Evolutionary conservation across 2,113 vertebrate genomes (phyloP), one percentile per base, ranked within the genome.

Genomic region (Oncorhynchus gorbuscha): DNA sequence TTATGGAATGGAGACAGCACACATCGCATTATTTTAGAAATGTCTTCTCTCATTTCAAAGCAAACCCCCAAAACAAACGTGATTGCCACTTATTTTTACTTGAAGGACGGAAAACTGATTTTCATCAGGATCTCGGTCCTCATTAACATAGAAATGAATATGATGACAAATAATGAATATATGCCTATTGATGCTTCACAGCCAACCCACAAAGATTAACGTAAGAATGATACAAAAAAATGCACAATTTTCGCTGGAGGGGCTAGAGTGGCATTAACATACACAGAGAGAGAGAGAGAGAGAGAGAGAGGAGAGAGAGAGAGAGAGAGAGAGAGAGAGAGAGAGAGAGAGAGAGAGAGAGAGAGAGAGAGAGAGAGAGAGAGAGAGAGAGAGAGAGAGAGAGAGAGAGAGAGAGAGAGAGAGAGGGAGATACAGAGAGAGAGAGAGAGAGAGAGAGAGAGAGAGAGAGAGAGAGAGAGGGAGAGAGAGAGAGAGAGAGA

Each of bases 131-230:
- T 88, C 79, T 72, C 79, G 58, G 66, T 76, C 83, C 89, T 92
- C 92, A 93, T 93, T 94, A 93, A 91, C 91, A 94, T 93, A 93
- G 91, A 93, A 94, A 94, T 93, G 90, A 94, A 94, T 93, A 94
- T 92, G 92, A 94, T 92, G 91, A 84, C 89, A 93, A 92, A 93
- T 93, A 94, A 93, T 93, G 89, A 94, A 92, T 92, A 87, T 92
- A 89, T 90, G 90, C 80, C 87, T 92, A 86, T 92, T 90, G 89
- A 92, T 90, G 89, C 89, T 89, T 77, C 71, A 71, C 76, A 81
- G 80, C 79, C 81, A 80, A 85, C 74, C 82, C 64, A 84, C 77
- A 87, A 89, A 82, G 83, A 91, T 89, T 85, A 89, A 88, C 83
- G 75, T 74, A 73, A 79, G 69, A 84, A 72, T 71, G 72, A 72